These are phyloP conservation scores for Steromphala cineraria DNA, from an alignment of 2,888 invertebrate species.

Conservation along the genomic window DNA sequence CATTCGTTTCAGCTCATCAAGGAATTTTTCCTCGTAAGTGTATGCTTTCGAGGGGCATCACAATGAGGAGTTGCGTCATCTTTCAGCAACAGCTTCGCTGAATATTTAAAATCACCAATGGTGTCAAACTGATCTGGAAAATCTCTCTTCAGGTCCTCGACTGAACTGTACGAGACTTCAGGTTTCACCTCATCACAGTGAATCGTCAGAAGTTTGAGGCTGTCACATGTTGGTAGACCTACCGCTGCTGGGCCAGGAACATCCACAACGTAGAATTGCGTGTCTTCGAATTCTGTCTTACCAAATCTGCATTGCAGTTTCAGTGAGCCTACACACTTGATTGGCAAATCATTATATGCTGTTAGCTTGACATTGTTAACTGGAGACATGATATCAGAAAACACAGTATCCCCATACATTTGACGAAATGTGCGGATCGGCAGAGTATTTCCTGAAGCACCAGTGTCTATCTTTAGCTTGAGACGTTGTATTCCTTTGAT, in stretches of 20 bases:
- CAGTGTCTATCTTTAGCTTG: constrained; percentile 33
- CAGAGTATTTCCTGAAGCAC: constrained; percentile 31
- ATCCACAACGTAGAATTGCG: constrained; percentile 33
- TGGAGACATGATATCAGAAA: neutral
- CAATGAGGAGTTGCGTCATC: constrained; percentile 15
- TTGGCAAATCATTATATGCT: constrained; percentile 23
- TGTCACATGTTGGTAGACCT: constrained; percentile 27
- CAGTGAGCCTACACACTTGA: constrained; percentile 16
- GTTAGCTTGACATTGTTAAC: constrained; percentile 3
- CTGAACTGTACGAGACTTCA: neutral
- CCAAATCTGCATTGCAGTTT: neutral
- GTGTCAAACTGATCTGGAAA: constrained; percentile 28
- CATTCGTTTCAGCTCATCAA: too few relatives aligned
- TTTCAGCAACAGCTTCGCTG: constrained; percentile 2
- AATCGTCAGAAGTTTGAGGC: constrained; percentile 25
- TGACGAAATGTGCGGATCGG: constrained; percentile 25
- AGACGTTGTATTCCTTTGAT: constrained; percentile 5
- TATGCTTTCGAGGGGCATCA: constrained; percentile 28
- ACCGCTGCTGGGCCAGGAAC: constrained; percentile 29
- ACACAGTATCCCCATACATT: constrained; percentile 23
- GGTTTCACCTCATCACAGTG: neutral
- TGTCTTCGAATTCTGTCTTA: neutral
- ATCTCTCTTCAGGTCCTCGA: neutral
- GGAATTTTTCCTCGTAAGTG: too few relatives aligned
- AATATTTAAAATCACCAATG: constrained; percentile 13